Evolutionary conservation across 2,113 vertebrate species (phyloP).

Genomic region (Chamaea fasciata): DNA sequence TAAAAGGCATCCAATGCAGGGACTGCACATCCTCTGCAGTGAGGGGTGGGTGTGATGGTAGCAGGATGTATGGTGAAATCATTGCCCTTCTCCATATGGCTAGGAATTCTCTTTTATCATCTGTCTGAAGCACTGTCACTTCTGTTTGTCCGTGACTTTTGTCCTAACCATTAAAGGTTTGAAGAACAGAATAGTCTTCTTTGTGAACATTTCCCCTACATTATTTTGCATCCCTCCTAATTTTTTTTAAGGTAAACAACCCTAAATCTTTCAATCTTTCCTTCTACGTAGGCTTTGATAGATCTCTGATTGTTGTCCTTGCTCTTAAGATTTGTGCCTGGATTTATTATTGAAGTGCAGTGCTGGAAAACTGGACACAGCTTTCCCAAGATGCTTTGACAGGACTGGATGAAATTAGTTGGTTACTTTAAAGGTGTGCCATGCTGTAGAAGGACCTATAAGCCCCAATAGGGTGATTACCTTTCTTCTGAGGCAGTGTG

Average conservation of each 20-base stretch:
- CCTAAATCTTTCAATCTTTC: not conserved
- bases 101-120: not conserved
- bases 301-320: not conserved
- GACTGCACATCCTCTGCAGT: not conserved
- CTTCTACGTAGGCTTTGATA: not conserved
- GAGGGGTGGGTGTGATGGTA: not conserved
- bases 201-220: not conserved
- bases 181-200: not conserved
- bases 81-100: not conserved
- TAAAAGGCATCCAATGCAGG: not conserved
- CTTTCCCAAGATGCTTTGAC: not conserved
- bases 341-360: not conserved
- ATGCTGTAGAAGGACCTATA: not conserved
- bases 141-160: not conserved
- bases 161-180: not conserved
- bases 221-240: not conserved
- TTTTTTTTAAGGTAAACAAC: not conserved
- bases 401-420: not conserved
- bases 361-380: not conserved
- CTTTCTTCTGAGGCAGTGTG: not conserved
- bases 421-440: not conserved
- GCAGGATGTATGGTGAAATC: not conserved
- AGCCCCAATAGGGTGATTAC: not conserved
- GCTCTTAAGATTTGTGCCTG: not conserved
- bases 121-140: not conserved